These are phyloP conservation scores for Amniataba percoides DNA, from an alignment of 2,797 vertebrate genomes.

Conservation along the genomic window DNA sequence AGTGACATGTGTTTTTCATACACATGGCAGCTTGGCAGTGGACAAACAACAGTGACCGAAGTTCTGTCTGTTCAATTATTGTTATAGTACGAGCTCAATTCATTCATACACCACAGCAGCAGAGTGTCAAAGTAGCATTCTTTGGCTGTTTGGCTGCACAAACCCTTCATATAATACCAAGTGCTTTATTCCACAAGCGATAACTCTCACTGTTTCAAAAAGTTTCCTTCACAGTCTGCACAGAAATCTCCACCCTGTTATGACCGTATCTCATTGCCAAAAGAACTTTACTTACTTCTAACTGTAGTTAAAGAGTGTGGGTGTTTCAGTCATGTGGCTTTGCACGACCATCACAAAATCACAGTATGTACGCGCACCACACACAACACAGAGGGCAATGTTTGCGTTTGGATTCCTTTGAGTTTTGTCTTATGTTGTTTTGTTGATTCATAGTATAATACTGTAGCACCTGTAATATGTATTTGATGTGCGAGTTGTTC, in stretches of 20 bases:
- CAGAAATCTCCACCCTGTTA: not conserved
- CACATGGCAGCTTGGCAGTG: not conserved
- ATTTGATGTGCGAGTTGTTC: conserved; percentile 21
- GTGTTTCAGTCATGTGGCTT: conserved; percentile 14
- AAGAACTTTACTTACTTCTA: conserved; percentile 29
- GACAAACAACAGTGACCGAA: not conserved
- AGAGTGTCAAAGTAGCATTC: not conserved
- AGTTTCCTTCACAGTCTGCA: not conserved
- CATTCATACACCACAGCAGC: not conserved
- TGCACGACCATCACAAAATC: not conserved
- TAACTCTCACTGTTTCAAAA: conserved; percentile 2
- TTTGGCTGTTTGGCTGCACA: conserved; percentile 16
- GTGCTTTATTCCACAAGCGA: conserved; percentile 67
- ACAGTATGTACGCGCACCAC: not conserved
- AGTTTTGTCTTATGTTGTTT: conserved; percentile 8
- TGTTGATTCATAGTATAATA: conserved; percentile 27
- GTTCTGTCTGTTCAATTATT: not conserved
- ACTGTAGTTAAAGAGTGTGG: not conserved
- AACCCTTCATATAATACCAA: conserved; percentile 50
- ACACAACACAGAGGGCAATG: conserved; percentile 24
- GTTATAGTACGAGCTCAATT: conserved; percentile 1
- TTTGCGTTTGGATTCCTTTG: conserved; percentile 37
- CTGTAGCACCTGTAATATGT: conserved; percentile 39
- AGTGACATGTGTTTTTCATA: not conserved
- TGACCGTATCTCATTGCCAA: conserved; percentile 54